A percentile compares a stretch with the other conserved stretches of the same genome.
Evolutionary conservation across 2,888 invertebrate species (phyloP).

Genomic region (Venustoraphidia nigricollis): DNA sequence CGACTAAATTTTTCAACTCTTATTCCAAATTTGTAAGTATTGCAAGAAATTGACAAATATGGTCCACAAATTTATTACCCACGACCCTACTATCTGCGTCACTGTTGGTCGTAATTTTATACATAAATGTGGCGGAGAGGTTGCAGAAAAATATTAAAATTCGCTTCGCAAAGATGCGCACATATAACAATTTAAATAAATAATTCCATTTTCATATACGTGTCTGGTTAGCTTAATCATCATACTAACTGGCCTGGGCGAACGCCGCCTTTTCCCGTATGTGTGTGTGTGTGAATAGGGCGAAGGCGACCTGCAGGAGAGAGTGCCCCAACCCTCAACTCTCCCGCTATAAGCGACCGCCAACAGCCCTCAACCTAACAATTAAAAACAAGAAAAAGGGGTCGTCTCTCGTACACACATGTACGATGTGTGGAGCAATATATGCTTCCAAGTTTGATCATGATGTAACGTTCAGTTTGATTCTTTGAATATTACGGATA

Average conservation of each 20-base stretch:
- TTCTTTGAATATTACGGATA: neutral
- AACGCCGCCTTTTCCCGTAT: neutral
- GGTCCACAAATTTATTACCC: too few relatives aligned
- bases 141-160: constrained; percentile 19
- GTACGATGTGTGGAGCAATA: neutral
- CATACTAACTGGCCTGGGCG: neutral
- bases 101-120: too few relatives aligned
- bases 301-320: too few relatives aligned
- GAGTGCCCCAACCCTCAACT: neutral
- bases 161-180: constrained; percentile 27
- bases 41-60: too few relatives aligned
- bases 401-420: neutral
- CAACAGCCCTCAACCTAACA: neutral
- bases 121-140: too few relatives aligned
- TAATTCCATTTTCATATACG: constrained; percentile 8
- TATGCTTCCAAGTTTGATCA: neutral
- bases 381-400: constrained; percentile 3
- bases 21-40: too few relatives aligned
- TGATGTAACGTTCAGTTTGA: neutral
- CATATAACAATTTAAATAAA: constrained; percentile 9
- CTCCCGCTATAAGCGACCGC: neutral
- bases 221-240: constrained; percentile 7
- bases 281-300: too few relatives aligned
- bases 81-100: too few relatives aligned
- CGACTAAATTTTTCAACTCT: too few relatives aligned